Percentiles rank a stretch among this genome's conserved stretches.
Evolutionary conservation across 2,113 vertebrate species (phyloP).

Genomic region (Candoia aspera): DNA sequence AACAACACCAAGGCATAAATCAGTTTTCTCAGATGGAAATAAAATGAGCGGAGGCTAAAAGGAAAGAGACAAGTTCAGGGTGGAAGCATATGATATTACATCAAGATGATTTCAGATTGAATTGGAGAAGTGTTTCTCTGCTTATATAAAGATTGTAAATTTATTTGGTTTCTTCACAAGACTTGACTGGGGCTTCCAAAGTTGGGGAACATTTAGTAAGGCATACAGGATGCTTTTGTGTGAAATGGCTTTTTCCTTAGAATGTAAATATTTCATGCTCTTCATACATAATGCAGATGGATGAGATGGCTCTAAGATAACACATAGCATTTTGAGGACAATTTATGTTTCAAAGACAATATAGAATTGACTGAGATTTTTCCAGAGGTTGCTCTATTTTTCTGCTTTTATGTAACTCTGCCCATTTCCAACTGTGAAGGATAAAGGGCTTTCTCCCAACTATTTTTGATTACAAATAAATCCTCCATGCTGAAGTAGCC

Average conservation of each 20-base stretch:
- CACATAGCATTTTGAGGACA: not conserved
- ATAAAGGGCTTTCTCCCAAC: not conserved
- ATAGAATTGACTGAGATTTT: not conserved
- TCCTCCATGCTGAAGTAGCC: not conserved
- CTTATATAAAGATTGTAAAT: not conserved
- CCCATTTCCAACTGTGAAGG: not conserved
- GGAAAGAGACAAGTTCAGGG: not conserved
- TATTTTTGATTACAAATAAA: not conserved
- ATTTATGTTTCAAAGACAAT: not conserved
- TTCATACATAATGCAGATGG: not conserved
- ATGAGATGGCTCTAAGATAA: not conserved
- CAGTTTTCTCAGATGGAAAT: slow-evolving; percentile 2
- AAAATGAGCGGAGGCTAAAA: not conserved
- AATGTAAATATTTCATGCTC: not conserved
- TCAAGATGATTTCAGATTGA: not conserved
- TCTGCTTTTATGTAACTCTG: not conserved
- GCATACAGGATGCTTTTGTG: not conserved
- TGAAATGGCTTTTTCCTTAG: not conserved
- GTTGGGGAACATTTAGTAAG: not conserved
- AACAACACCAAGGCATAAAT: not conserved
- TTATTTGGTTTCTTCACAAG: not conserved
- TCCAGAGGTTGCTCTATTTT: not conserved
- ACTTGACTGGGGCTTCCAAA: not conserved
- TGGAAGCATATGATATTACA: not conserved
- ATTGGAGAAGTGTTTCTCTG: not conserved